Evolutionary conservation across 2,113 vertebrate species (phyloP), one percentile per base, ranked within the genome.

Genomic region (Vulpes lagopus): DNA sequence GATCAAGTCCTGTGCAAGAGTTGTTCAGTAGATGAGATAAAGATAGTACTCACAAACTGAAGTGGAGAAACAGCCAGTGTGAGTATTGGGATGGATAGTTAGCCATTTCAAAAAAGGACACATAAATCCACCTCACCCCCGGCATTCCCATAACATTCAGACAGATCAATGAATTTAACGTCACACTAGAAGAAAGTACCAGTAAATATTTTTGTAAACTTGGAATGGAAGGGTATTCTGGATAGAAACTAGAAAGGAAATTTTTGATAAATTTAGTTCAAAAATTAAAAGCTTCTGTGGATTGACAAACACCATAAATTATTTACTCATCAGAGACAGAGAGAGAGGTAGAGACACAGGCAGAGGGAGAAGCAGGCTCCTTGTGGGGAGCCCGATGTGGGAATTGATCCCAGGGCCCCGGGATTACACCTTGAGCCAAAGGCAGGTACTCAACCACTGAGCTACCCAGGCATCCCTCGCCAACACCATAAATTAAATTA

Each of bases 211-310:
- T 85, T 27, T 25, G 49, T 38, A 94, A 49, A 27, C 57, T 92
- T 51, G 32, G 22, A 69, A 11, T 1, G 2, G 53, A 43, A 83
- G 3, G 15, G 60, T 80, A 82, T 82, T 87, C 78, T 59, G 85
- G 88, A 91, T 53, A 89, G 53, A 88, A 81, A 89, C 16, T 43
- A 25, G 23, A 67, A 86, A 96, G 53, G 43, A 81, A 95, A 73
- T 30, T 49, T 49, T 8, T 7, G 35, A 82, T 19, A 43, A 27
- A 35, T 60, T 22, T 71, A 55, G 55, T 22, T 73, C 11, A 51
- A 89, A 35, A 23, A 55, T 74, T 92, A 51, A 87, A 89, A 64
- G 22, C 5, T n/a, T 67, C 9, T 80, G 43, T 71, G 30, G 43
- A 43, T 43, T 43, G 43, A 43, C 43, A 43, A 43, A 43, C 43